Base-by-base conservation (phyloP, 2,888 invertebrate species). In the Salpingus planirostris region DNA sequence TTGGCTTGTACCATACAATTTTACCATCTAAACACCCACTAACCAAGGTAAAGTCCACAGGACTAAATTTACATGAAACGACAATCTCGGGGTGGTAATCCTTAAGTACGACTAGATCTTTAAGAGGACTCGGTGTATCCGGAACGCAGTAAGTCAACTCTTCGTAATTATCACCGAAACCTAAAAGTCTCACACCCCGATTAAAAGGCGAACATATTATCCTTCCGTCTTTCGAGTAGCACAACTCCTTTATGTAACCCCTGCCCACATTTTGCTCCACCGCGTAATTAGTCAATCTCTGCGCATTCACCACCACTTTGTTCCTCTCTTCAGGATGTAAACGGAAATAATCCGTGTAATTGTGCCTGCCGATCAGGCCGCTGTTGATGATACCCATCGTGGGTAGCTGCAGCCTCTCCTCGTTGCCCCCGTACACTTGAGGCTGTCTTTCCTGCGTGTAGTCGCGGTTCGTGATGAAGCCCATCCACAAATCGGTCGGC, bases 161-260 rank as follows among this genome's bases (percentile, higher is more conserved):
- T 29, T 80, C 72, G 58, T 90, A 89, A 27, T 77, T 67, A 5
- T 76, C 70, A 50, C 81, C 78, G 48, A 92, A 86, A 0, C 84
- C 80, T 13, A 95, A 65, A 2, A 95, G 68, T n/a, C 93, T 70
- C 38, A 92, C 76, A 15, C 93, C 92, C 52, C 77, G 80, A 1
- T 81, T 86, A 61, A 81, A 91, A 0, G 95, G 93, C 0, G 92
- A 93, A 56, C 89, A 89, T 14, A 95, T 80, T 6, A 93, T 66
- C 28, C 92, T 73, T 0, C 95, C 95, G 59, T 93, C 92, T 1
- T 85, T 71, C 1, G 91, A 91, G 62, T 89, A 93, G 51, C 88
- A 87, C 25, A 90, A 68, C 57, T 93, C 95, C 66, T 95, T 95
- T 33, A 95, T 93, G 50, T 86, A 91, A 0, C 91, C 92, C 43